These are phyloP conservation scores for Cephus pulcher DNA, from an alignment of 2,888 invertebrate genomes.

Conservation along the genomic window DNA sequence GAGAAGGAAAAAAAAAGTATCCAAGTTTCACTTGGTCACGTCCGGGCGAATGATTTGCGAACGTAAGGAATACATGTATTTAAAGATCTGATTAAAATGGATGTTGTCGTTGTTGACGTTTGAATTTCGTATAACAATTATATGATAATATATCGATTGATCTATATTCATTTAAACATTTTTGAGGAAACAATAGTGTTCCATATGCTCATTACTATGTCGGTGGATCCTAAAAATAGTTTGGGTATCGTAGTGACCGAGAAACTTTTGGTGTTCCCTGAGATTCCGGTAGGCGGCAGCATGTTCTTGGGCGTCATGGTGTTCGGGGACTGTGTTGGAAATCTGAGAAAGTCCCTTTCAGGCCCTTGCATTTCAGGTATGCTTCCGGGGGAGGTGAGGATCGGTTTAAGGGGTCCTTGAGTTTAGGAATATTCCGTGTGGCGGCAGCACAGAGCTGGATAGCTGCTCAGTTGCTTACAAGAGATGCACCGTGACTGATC, in stretches of 20 bases:
- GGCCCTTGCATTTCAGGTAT: not conserved
- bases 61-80: not conserved
- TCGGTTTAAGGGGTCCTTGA: slow-evolving; percentile 24
- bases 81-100: not conserved
- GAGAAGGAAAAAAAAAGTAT: not conserved
- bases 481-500: slow-evolving; percentile 28
- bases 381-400: slow-evolving; percentile 20
- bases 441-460: slow-evolving; percentile 42
- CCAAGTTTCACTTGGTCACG: not conserved
- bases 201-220: not conserved
- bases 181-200: not conserved
- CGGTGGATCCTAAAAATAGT: not conserved
- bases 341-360: not conserved
- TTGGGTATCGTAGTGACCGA: not conserved
- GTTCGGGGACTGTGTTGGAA: not conserved
- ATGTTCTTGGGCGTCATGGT: slow-evolving; percentile 28
- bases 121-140: not conserved
- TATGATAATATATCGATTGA: not conserved
- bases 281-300: slow-evolving; percentile 54
- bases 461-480: slow-evolving; percentile 29
- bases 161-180: not conserved
- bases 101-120: not conserved
- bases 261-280: slow-evolving; percentile 31
- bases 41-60: not conserved
- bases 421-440: slow-evolving; percentile 30